Conservation (phyloP, 1,140 invertebrate genomes). For the Temnothorax nylanderi region DNA sequence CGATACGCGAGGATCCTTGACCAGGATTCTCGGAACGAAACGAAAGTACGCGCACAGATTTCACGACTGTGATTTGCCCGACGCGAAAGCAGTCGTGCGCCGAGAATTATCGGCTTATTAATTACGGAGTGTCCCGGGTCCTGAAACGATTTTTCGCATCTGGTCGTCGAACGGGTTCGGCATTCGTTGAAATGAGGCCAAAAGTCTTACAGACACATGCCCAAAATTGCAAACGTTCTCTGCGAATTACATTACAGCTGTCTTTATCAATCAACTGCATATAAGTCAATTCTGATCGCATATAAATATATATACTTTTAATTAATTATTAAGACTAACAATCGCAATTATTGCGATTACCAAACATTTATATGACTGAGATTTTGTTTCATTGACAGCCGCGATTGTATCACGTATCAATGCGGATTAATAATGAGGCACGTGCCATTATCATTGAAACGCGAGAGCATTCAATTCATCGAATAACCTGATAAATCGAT, state of each 20-base stretch:
- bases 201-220: neutral
- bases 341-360: neutral
- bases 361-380: neutral
- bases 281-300: neutral
- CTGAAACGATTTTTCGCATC: slow-evolving; percentile 16
- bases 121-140: neutral
- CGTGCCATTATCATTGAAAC: slow-evolving; percentile 57
- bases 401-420: slow-evolving; percentile 33
- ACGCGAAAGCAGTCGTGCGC: slow-evolving; percentile 14
- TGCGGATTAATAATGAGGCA: slow-evolving; percentile 31
- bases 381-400: neutral
- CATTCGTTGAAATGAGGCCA: neutral
- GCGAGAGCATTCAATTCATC: slow-evolving; percentile 21
- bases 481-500: slow-evolving; percentile 35
- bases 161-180: slow-evolving; percentile 17
- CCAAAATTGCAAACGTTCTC: neutral
- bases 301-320: neutral
- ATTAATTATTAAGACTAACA: neutral
- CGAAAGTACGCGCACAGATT: slow-evolving; percentile 61
- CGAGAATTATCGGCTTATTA: slow-evolving; percentile 46
- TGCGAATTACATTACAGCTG: neutral
- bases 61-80: slow-evolving; percentile 53
- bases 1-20: slow-evolving; percentile 63
- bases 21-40: slow-evolving; percentile 61
- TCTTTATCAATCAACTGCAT: neutral